Base-by-base conservation (phyloP, 2,113 vertebrate genomes). In the Corythaeola cristata region DNA sequence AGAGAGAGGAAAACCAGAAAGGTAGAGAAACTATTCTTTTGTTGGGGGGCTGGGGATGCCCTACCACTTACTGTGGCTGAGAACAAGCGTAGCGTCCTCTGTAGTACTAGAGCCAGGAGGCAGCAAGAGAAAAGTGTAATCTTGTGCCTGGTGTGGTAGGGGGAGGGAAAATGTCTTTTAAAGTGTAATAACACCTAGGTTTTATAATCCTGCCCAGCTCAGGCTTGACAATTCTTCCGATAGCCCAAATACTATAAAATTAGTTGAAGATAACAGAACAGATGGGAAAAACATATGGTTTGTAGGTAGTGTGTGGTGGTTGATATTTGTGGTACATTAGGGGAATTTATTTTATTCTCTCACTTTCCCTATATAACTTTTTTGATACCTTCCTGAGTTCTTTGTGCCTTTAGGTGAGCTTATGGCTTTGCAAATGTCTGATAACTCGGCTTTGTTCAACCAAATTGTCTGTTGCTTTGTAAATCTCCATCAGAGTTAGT, bases 161-260 rank as follows among this genome's bases (percentile, higher is more conserved):
- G 80, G 96, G 91, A 91, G 44, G 88, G 53, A 39, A 94, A 86
- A 96, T 75, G 85, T 85, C 64, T 97, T 96, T 96, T 93, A 66
- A 96, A 96, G 96, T 97, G 96, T 97, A 97, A 97, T 98, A 98
- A 98, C 98, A 98, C 98, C 98, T 98, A 98, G 94, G 93, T 96
- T 98, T 98, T 97, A 98, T 98, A 98, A 98, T 98, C 97, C 93
- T 98, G 97, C 97, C 96, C 97, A 98, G 94, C 98, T 98, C 96
- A 81, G 95, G 96, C 97, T 98, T 98, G 98, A 98, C 98, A 98
- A 98, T 98, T 98, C 97, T 98, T 98, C 94, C 5, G 98, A 98
- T 98, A 98, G 98, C 97, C 98, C 97, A 98, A 98, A 98, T 98
- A 98, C 97, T 98, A 97, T 98, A 98, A 98, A 98, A 98, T 98